Evolutionary conservation across 2,113 vertebrate genomes (phyloP).

Genomic region (Phylloscopus trochiloides): DNA sequence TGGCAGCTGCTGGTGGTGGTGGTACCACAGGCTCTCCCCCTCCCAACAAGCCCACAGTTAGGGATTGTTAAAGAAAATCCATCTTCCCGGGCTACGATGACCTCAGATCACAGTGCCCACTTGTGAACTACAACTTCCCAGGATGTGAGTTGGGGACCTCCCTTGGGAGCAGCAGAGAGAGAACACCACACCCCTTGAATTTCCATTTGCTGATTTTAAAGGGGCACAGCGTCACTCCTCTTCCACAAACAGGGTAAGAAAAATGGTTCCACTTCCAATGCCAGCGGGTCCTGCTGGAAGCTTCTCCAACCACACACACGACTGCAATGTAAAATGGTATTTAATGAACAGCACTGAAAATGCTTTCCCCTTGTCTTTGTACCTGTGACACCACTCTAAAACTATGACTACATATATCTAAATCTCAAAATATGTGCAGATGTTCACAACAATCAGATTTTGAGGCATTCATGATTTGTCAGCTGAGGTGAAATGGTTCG

Average conservation of each 20-base stretch:
- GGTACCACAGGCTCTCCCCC: neutral
- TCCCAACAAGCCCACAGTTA: neutral
- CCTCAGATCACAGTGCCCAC: neutral
- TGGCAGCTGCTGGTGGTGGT: neutral
- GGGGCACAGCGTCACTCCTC: neutral
- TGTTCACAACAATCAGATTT: neutral
- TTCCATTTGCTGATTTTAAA: neutral
- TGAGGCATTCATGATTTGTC: neutral
- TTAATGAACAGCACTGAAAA: neutral
- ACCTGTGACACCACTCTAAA: neutral
- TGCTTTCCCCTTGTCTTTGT: no score
- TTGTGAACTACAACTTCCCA: fast-evolving
- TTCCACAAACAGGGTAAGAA: neutral
- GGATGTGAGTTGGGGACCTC: fast-evolving
- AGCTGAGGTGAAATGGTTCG: neutral
- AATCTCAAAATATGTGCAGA: neutral
- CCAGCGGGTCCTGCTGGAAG: neutral
- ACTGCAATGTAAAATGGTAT: fast-evolving
- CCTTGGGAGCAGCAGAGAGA: fast-evolving
- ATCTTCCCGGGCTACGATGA: fast-evolving
- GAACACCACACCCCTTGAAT: fast-evolving
- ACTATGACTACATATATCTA: no score
- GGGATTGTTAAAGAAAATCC: neutral
- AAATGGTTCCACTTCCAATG: neutral
- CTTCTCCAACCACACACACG: fast-evolving